Conservation (phyloP, 2,888 invertebrate species). For the Archips xylosteana region DNA sequence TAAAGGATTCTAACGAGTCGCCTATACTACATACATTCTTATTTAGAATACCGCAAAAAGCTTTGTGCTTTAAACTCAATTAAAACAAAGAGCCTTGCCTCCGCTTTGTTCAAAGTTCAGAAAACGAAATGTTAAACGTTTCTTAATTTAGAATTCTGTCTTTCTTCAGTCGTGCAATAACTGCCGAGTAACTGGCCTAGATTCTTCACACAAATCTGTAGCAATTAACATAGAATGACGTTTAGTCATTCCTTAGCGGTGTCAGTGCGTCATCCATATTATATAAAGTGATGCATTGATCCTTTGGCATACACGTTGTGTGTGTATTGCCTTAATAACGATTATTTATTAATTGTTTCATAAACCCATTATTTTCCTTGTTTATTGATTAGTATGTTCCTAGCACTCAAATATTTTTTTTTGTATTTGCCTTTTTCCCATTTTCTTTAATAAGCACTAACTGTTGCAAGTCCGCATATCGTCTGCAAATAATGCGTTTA, state of each 20-base stretch:
- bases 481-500: too few species aligned
- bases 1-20: constrained; percentile 22
- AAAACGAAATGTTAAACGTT: background rate
- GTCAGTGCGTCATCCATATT: constrained; percentile 20
- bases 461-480: too few species aligned
- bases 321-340: constrained; percentile 14
- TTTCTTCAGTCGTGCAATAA: constrained; percentile 11
- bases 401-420: background rate
- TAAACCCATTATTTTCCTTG: background rate
- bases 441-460: too few species aligned
- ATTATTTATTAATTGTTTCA: background rate
- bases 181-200: constrained; percentile 23
- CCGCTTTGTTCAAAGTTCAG: background rate
- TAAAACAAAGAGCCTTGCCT: background rate
- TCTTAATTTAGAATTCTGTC: constrained; percentile 6
- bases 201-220: constrained; percentile 34
- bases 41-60: constrained; percentile 25
- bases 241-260: constrained; percentile 30
- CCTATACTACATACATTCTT: constrained; percentile 1
- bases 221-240: constrained; percentile 39
- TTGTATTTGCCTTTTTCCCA: background rate
- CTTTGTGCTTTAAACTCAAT: background rate
- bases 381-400: background rate
- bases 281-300: constrained; percentile 17
- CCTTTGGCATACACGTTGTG: constrained; percentile 19